These are phyloP conservation scores for Cheilosia scutellata DNA, from an alignment of 2,888 invertebrate species.

Conservation along the genomic window DNA sequence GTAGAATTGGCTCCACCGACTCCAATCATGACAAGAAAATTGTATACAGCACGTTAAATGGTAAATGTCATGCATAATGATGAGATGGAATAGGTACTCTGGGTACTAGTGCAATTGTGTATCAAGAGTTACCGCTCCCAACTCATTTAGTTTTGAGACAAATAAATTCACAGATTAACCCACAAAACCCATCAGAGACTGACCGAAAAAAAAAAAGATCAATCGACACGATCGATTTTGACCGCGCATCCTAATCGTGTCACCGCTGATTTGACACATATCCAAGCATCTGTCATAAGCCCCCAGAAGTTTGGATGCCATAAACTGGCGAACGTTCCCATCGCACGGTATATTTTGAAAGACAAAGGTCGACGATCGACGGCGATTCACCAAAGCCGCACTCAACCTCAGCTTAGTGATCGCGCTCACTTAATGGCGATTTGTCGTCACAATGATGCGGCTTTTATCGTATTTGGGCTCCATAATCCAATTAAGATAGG, in stretches of 20 bases:
- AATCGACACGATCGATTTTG: constrained; percentile 61
- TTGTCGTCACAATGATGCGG: constrained; percentile 54
- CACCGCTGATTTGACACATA: constrained; percentile 72
- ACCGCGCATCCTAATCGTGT: constrained; percentile 62
- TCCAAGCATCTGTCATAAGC: constrained; percentile 75
- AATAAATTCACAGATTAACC: not conserved
- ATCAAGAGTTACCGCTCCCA: too few relatives aligned
- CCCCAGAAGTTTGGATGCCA: constrained; percentile 1
- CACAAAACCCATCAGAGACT: constrained; percentile 18
- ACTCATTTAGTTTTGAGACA: too few relatives aligned
- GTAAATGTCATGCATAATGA: constrained; percentile 29
- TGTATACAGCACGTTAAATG: constrained; percentile 21
- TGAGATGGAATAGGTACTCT: not conserved
- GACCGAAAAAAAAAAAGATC: constrained; percentile 49
- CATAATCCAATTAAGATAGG: constrained; percentile 74
- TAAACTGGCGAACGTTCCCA: constrained; percentile 21
- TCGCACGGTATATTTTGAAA: not conserved
- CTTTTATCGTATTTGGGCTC: constrained; percentile 48
- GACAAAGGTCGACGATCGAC: constrained; percentile 62
- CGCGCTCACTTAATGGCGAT: constrained; percentile 62
- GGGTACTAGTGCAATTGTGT: too few relatives aligned
- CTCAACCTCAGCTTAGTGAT: not conserved
- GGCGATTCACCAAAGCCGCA: constrained; percentile 41
- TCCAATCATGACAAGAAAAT: constrained; percentile 34
- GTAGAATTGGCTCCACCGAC: not conserved